Evolutionary conservation across 2,797 vertebrate species (phyloP).

Genomic region (Enteromius unitaeniatus): DNA sequence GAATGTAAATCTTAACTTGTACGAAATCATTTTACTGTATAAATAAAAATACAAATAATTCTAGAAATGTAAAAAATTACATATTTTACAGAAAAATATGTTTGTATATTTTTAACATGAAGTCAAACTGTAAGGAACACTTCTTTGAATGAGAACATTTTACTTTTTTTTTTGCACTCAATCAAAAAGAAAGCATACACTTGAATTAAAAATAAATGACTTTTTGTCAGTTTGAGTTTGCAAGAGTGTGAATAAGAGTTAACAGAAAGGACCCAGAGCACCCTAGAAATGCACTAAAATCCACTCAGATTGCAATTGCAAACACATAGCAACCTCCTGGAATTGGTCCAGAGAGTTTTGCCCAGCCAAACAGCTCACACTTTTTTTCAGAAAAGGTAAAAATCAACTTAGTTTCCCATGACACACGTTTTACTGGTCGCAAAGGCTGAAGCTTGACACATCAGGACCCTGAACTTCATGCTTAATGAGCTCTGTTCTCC

Average conservation of each 20-base stretch:
- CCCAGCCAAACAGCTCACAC: background rate
- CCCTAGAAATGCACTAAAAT: background rate
- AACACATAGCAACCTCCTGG: constrained; percentile 10
- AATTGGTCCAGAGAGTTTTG: background rate
- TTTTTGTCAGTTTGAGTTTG: background rate
- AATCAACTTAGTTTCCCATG: constrained; percentile 27
- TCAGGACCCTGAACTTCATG: background rate
- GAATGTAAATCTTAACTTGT: background rate
- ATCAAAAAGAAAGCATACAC: background rate
- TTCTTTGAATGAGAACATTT: background rate
- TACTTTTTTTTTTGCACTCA: background rate
- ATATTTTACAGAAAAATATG: background rate
- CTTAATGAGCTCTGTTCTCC: constrained; percentile 28
- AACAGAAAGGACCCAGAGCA: background rate
- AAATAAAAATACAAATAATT: background rate
- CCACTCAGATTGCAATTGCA: background rate
- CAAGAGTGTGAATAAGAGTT: background rate
- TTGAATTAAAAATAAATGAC: background rate
- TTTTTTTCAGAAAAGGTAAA: constrained; percentile 6
- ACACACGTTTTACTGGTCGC: constrained; percentile 13
- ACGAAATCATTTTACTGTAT: background rate
- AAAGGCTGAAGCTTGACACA: constrained; percentile 19
- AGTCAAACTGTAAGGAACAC: background rate
- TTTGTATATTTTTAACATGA: background rate
- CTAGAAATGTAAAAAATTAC: background rate